These are phyloP conservation scores for Entomyzon cyanotis DNA, from an alignment of 2,113 vertebrate genomes.

Conservation along the genomic window DNA sequence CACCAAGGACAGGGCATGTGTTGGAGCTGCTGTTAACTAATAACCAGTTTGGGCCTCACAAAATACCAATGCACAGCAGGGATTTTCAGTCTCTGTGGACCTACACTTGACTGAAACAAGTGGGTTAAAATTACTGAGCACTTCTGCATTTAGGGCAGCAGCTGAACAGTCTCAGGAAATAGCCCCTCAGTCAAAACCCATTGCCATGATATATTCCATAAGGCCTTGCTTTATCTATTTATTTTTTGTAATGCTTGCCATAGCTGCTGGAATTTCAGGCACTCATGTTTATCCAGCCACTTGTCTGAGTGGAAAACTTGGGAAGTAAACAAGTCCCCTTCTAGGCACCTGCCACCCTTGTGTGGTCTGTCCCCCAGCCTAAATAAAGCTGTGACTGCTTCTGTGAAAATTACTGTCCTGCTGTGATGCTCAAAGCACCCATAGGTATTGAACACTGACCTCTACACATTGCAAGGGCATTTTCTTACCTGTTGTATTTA, in stretches of 20 bases:
- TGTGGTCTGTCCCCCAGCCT: neutral
- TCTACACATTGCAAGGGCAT: neutral
- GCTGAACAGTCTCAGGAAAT: neutral
- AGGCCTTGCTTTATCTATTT: too few relatives aligned
- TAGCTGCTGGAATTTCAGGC: neutral
- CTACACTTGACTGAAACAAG: neutral
- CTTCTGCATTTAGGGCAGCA: neutral
- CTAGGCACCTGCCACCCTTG: neutral
- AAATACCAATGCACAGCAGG: neutral
- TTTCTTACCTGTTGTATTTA: neutral
- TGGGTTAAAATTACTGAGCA: neutral
- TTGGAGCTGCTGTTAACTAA: neutral
- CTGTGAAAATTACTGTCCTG: neutral
- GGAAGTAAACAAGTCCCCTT: neutral
- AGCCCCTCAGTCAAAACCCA: neutral
- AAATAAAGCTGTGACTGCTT: neutral
- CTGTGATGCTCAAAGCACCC: neutral
- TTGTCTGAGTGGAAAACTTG: neutral
- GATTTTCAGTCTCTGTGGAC: neutral
- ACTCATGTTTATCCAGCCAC: neutral
- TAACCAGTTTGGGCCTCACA: neutral
- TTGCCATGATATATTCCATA: neutral
- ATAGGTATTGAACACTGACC: accelerated
- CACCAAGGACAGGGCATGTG: neutral
- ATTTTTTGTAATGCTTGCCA: neutral